phyloP scores from a whole-genome alignment of 2,797 vertebrate species.

The Pteronotus mesoamericanus region DNA sequence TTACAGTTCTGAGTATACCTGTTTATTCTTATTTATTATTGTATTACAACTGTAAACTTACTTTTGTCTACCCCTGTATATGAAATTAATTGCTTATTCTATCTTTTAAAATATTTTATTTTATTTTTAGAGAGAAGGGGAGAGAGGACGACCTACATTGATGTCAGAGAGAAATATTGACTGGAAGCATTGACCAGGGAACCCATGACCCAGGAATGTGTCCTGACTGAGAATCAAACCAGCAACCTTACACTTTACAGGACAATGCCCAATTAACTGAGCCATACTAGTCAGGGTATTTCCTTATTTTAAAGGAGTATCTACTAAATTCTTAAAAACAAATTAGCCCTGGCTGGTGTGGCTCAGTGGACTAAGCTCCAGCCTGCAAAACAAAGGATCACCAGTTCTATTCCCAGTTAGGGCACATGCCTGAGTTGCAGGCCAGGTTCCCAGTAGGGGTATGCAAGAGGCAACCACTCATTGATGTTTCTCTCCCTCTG shows the following conservation, averaged over 20 bases:
- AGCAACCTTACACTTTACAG: not conserved
- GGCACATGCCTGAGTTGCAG: too few species aligned
- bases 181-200: too few species aligned
- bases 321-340: not conserved
- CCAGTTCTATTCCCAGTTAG: too few species aligned
- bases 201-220: not conserved
- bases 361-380: too few species aligned
- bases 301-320: not conserved
- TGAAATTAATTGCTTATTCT: not conserved
- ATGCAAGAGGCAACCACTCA: too few species aligned
- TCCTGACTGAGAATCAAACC: not conserved
- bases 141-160: not conserved
- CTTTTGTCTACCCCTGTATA: not conserved
- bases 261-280: not conserved
- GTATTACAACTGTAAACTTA: not conserved
- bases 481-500: too few species aligned
- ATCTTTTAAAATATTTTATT: not conserved
- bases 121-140: not conserved
- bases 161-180: not conserved
- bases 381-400: too few species aligned
- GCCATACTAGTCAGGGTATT: not conserved
- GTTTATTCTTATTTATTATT: not conserved
- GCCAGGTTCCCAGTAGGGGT: too few species aligned
- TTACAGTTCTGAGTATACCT: not conserved
- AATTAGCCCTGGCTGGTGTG: too few species aligned